phyloP scores from a whole-genome alignment of 2,113 vertebrate genomes.

The Phoenicopterus ruber region DNA sequence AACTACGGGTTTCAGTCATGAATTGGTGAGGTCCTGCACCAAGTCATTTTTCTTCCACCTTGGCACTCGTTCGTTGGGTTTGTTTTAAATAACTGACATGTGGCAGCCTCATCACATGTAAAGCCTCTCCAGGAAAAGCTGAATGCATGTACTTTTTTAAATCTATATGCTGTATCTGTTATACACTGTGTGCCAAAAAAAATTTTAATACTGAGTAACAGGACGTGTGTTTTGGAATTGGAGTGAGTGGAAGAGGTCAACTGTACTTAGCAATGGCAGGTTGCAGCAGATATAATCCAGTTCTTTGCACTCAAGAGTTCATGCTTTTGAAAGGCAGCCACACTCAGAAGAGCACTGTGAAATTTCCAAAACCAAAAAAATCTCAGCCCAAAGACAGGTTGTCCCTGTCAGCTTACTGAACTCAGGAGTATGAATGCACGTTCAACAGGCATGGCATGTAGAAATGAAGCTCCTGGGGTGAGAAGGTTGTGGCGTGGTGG shows the following conservation, averaged over 20 bases:
- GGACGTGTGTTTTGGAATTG: background rate
- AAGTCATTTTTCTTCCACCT: background rate
- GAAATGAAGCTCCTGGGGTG: background rate
- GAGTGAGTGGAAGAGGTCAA: background rate
- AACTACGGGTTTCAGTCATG: background rate
- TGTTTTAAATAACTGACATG: background rate
- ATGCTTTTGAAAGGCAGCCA: background rate
- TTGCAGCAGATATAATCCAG: background rate
- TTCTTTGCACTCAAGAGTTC: background rate
- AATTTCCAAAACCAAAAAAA: background rate
- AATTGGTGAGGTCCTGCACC: background rate
- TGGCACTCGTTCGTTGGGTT: rapidly evolving
- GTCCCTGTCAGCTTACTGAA: background rate
- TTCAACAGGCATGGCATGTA: background rate
- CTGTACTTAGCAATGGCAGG: background rate
- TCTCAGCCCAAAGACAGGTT: background rate
- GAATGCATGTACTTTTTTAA: background rate
- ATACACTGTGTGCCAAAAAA: background rate
- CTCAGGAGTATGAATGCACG: background rate
- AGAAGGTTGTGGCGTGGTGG: background rate
- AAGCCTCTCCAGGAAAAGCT: background rate
- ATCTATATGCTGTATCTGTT: background rate
- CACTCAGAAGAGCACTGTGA: background rate
- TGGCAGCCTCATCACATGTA: background rate
- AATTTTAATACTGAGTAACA: background rate